Conservation (phyloP, 2,113 vertebrate species). For the Cyanoramphus novaezelandiae region DNA sequence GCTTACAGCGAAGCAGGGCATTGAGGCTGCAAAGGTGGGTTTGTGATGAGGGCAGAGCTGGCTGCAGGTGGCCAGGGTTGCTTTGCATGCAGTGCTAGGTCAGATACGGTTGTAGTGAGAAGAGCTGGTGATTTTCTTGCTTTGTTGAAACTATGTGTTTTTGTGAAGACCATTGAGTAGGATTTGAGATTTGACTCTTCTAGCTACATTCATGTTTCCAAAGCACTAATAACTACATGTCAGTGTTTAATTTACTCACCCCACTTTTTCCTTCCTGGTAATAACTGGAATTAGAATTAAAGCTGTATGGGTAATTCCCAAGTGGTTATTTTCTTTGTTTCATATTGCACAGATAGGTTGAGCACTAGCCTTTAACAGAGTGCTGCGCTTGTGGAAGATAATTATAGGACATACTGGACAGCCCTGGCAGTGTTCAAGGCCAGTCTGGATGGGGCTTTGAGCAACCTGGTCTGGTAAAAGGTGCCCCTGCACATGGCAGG, state of each 20-base stretch:
- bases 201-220: neutral
- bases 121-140: neutral
- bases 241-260: neutral
- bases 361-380: neutral
- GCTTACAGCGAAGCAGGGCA: rapidly evolving
- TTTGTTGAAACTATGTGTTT: neutral
- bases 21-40: neutral
- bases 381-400: neutral
- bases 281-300: neutral
- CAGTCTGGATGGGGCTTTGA: neutral
- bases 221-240: neutral
- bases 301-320: neutral
- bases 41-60: neutral
- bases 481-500: neutral
- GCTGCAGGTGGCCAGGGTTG: neutral
- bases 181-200: neutral
- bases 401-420: neutral
- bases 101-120: neutral
- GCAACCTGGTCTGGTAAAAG: neutral
- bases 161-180: neutral
- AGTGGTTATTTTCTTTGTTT: neutral
- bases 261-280: neutral
- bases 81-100: neutral
- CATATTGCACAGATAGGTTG: neutral
- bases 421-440: neutral